These are phyloP conservation scores for Eristalis tenax DNA, from an alignment of 2,888 invertebrate genomes.

Conservation along the genomic window DNA sequence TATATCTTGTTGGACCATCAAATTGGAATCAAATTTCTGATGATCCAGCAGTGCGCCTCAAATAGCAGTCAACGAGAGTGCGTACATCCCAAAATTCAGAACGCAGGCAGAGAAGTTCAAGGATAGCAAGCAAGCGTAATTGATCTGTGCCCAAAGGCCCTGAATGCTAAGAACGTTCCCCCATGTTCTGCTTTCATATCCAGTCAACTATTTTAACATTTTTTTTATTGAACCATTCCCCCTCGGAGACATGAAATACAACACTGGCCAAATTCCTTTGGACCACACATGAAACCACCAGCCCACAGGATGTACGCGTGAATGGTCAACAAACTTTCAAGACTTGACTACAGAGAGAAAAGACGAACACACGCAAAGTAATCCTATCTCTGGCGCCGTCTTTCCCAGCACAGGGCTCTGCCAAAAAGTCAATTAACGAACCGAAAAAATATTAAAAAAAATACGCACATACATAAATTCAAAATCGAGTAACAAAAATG, in stretches of 20 bases:
- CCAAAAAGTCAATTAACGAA: not conserved
- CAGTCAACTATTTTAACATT: too few species aligned
- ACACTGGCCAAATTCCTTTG: not conserved
- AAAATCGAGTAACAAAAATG: not conserved
- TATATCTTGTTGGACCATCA: too few species aligned
- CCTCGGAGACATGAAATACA: not conserved
- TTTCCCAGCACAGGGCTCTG: not conserved
- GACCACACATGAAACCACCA: not conserved
- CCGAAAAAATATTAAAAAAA: not conserved
- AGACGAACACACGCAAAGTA: not conserved
- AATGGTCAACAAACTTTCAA: not conserved
- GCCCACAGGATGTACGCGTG: not conserved
- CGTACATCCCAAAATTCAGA: too few species aligned
- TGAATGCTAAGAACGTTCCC: too few species aligned
- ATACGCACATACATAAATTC: slow-evolving; percentile 19
- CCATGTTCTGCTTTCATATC: too few species aligned
- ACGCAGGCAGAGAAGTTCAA: too few species aligned
- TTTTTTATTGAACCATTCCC: not conserved
- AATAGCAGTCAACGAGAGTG: too few species aligned
- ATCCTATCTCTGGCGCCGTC: not conserved
- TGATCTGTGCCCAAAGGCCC: too few species aligned
- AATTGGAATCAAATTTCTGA: too few species aligned
- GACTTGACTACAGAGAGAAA: not conserved
- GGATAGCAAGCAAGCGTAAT: too few species aligned
- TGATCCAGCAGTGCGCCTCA: too few species aligned